Evolutionary conservation across 2,888 invertebrate genomes (phyloP), one percentile per base, ranked within the genome.

Genomic region (Drosophila subsilvestris): DNA sequence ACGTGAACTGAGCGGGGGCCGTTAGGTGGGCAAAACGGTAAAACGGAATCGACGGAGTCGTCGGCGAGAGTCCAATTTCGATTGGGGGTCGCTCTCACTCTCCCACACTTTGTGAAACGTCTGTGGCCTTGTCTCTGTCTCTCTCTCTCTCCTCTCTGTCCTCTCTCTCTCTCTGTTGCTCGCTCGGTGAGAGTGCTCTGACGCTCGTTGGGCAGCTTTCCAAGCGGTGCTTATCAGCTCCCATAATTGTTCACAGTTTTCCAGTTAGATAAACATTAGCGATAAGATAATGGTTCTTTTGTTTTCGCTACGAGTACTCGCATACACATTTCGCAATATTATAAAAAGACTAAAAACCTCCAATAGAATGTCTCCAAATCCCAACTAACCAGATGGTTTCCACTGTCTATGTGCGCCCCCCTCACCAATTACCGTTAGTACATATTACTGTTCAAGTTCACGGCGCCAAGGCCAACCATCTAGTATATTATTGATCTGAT

Each of bases 1-100:
- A 75, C 76, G 75, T 88, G 78, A 68, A 85, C 84, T 85, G 83
- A 85, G 72, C 73, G 74, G 74, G 59, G 67, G 37, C 37, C 37
- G 45, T 54, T 60, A 61, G 14, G 27, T 72, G 63, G 14, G 62
- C 73, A 53, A 63, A 78, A 71, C 74, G 67, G 61, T 69, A 27
- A 75, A 37, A 75, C 60, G 50, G 72, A 81, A 82, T 74, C 75
- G 80, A 68, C 80, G 37, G 50, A 43, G 43, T 42, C 72, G 75
- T 79, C 67, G 75, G 81, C 81, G 72, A 73, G 78, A 49, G 63
- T 57, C 45, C 29, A 20, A 27, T 45, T 53, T 20, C 37, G 12
- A 50, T 37, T 55, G 44, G 43, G n/a, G 29, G 18, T 48, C 43
- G 32, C 10, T 22, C 44, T 10, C 43, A n/a, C 65, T 32, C 49